Base-by-base conservation (phyloP, 2,888 invertebrate genomes). In the Periphyllus acericola region DNA sequence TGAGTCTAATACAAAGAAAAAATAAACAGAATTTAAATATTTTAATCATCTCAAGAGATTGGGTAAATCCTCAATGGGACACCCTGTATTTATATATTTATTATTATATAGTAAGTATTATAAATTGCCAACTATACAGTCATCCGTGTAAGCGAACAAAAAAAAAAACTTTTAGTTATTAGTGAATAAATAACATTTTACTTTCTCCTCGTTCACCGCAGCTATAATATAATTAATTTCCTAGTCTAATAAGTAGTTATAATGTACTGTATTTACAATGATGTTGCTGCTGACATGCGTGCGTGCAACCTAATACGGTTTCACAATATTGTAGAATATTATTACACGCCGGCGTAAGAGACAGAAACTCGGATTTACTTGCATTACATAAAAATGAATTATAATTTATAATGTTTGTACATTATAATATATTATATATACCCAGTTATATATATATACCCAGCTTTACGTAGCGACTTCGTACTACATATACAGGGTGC, bases 171-270 rank as follows among this genome's bases (percentile, higher is more conserved):
- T 32, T 32, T 34, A 55, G 32, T 78, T 52, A 34, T 78, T 78
- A 32, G 55, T 17, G 55, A 34, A 79, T 60, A 79, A 79, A 79
- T 11, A 55, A 60, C 34, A 79, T 79, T n/a, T 79, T 60, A 60
- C 79, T 79, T 79, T 79, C 79, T 79, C 79, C 55, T 34, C 25
- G 25, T 25, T 34, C 34, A 52, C 11, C 11, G 14, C 14, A 46
- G 17, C 46, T 19, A 76, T 52, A 76, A 76, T 76, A 32, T 11
- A 79, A 79, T 60, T 79, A 79, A 79, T 79, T 79, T 34, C 60
- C 79, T 34, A 79, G 79, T 79, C 55, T 55, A 34, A 79, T 79
- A 60, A 79, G 14, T 17, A 55, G 55, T 60, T 60, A 25, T 60
- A 25, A 11, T 60, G 5, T 21, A 25, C 60, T 1, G 3, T 25